Evolutionary conservation across 2,888 invertebrate species (phyloP), one percentile per base, ranked within the genome.

Genomic region (Scaptomyza reducta): DNA sequence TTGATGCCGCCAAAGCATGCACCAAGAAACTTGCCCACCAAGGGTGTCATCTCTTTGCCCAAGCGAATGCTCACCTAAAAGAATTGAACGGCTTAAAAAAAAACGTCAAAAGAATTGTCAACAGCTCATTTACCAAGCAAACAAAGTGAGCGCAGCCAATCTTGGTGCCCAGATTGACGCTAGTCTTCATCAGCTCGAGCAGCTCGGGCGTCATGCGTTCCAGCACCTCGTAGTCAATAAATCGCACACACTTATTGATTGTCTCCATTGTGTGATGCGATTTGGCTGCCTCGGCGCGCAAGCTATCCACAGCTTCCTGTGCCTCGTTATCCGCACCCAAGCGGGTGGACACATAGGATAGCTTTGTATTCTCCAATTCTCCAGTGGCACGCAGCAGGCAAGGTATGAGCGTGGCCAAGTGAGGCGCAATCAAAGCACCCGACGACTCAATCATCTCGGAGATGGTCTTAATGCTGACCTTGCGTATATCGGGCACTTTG

Each of bases 201-300:
- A 97, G 93, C 83, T 95, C 95, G 0, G 97, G 97, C 10, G 97
- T 94, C 91, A 97, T 94, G 79, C 96, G 95, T 76, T 95, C 95
- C 88, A 98, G 92, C 29, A 95, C 95, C 10, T 94, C 93, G 46
- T 94, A 95, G 90, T 97, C 96, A 29, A 97, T 94, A 90, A 95
- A 96, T 78, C 94, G 94, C 33, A 95, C 93, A 78, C 95, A 94
- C 93, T 96, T 96, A 44, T 96, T 94, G 38, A 97, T 95, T 3
- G 97, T 96, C 87, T 97, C 97, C 73, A 96, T 97, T 65, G 97
- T 97, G 66, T 97, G 96, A 90, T 98, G 97, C 1, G 95, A 95
- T 84, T 96, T 95, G 0, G 97, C 96, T 1, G 95, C 95, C 57
- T 94, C 95, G 7, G 97, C 96, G 59, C 98, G 93, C 63, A 96